Evolutionary conservation across 2,113 vertebrate species (phyloP).

Genomic region (Pangasianodon gigas): DNA sequence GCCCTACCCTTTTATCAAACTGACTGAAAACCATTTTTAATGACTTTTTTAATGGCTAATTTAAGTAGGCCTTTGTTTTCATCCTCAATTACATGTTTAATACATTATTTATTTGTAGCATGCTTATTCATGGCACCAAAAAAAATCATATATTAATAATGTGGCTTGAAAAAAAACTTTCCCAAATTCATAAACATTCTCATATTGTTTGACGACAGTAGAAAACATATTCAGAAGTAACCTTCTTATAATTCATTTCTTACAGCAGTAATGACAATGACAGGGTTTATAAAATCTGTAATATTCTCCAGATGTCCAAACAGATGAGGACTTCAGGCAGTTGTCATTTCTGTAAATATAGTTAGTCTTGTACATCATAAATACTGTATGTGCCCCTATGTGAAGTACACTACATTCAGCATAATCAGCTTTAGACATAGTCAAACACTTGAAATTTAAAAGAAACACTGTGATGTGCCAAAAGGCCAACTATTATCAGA

Average conservation of each 20-base stretch:
- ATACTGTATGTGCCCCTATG: background rate
- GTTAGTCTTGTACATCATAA: background rate
- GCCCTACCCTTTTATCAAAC: background rate
- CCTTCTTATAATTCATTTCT: background rate
- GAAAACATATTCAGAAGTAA: background rate
- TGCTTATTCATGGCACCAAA: background rate
- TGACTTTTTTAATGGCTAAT: background rate
- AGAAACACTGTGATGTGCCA: background rate
- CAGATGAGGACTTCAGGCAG: background rate
- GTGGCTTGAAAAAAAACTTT: background rate
- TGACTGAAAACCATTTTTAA: background rate
- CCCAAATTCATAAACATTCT: background rate
- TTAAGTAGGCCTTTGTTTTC: background rate
- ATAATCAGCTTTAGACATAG: background rate
- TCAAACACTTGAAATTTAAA: background rate
- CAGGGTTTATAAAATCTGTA: background rate
- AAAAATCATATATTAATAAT: too few relatives aligned
- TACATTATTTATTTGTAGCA: background rate
- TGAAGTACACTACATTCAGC: background rate
- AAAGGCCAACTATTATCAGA: background rate
- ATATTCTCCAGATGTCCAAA: background rate
- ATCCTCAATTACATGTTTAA: background rate
- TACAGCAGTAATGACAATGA: background rate
- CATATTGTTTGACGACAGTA: background rate
- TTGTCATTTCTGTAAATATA: background rate